Base-by-base conservation (phyloP, 2,888 invertebrate species). In the Drosophila maculinotata region DNA sequence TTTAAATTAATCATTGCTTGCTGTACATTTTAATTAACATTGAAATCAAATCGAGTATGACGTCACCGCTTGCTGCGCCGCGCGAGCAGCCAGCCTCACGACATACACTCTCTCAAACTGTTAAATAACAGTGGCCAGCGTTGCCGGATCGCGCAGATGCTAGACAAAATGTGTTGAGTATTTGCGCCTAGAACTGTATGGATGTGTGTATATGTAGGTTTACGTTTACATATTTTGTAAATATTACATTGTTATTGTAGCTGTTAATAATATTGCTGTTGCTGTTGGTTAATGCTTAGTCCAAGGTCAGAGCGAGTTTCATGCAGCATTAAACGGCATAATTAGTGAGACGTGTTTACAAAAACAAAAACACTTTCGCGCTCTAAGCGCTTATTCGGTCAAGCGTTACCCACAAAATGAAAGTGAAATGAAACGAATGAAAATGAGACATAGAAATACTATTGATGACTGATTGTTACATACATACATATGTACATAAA, bases 391-490 rank as follows among this genome's bases (percentile, higher is more conserved):
- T n/a, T n/a, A n/a, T n/a, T 60, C 62, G 65, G 70, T 81, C 70
- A 69, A 66, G 78, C 81, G 76, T 69, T 63, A 33, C 45, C 56
- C 64, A n/a, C 60, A 44, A 78, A n/a, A 78, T 25, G 84, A 81
- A 83, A 81, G 84, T 83, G 84, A 84, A 81, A 76, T 62, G 26
- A 42, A n/a, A n/a, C n/a, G 69, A 69, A 70, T 51, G 38, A 68
- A 63, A 64, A n/a, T n/a, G 47, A 66, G 47, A 52, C 67, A 69
- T 67, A 71, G 70, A 64, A 35, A 53, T 25, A 49, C 10, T 7
- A 49, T n/a, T 7, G 4, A n/a, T 6, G 6, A n/a, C n/a, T n/a
- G n/a, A n/a, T n/a, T n/a, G n/a, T n/a, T n/a, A n/a, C n/a, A n/a
- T n/a, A n/a, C n/a, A n/a, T n/a, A n/a, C n/a, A n/a, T 14, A 41